Percentiles rank a stretch among this genome's conserved stretches.
Evolutionary conservation across 2,113 vertebrate species (phyloP).

Genomic region (Microtus richardsoni): DNA sequence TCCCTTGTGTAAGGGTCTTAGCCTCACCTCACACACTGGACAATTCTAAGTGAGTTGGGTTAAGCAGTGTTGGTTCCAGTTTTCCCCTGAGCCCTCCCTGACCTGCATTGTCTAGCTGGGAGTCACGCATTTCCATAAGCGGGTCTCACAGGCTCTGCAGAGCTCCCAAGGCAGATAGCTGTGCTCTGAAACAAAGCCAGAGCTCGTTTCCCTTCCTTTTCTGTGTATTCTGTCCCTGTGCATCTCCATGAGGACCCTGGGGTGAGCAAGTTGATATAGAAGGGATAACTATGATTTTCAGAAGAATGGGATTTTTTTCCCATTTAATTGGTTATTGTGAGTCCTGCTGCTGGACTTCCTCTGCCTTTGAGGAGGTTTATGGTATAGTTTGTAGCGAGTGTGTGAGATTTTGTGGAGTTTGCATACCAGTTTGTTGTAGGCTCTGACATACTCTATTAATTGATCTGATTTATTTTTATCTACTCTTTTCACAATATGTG

Average conservation of each 20-base stretch:
- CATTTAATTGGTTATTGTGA: neutral
- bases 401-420: neutral
- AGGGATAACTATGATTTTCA: neutral
- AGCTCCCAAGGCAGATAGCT: neutral
- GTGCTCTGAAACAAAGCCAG: neutral
- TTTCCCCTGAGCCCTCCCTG: neutral
- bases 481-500: neutral
- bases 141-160: neutral
- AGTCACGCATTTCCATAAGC: neutral
- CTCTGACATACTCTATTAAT: neutral
- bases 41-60: too few species aligned
- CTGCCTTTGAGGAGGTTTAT: neutral
- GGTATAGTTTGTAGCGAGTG: neutral
- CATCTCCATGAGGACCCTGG: neutral
- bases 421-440: neutral
- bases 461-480: neutral
- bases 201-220: neutral
- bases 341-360: neutral
- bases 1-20: neutral
- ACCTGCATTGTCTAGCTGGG: neutral
- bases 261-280: neutral
- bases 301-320: neutral
- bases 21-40: neutral
- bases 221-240: neutral
- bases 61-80: neutral